Evolutionary conservation across 2,888 invertebrate species (phyloP).

Genomic region (Drosophila pegasa): DNA sequence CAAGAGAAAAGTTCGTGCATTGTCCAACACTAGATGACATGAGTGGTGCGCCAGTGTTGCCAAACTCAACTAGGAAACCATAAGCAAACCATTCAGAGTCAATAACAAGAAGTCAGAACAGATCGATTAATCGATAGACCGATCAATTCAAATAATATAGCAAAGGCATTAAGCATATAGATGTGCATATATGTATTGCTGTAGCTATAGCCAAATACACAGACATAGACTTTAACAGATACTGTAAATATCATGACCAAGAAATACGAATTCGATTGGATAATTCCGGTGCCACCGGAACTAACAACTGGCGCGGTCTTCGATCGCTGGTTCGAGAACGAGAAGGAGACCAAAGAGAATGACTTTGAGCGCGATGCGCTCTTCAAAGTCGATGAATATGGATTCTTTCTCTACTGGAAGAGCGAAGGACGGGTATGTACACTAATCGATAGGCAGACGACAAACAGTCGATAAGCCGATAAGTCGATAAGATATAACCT

Average conservation of each 20-base stretch:
- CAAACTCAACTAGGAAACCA: conserved; percentile 28
- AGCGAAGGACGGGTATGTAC: conserved; percentile 94
- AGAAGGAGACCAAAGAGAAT: conserved; percentile 92
- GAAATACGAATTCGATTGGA: conserved; percentile 99
- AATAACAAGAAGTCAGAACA: conserved; percentile 23
- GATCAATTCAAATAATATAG: conserved; percentile 7
- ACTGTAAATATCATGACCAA: conserved; percentile 92
- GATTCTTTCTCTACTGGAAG: conserved; percentile 99
- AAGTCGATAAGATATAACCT: background rate
- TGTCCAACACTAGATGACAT: conserved; percentile 25
- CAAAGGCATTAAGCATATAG: conserved; percentile 10
- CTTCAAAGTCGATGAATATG: conserved; percentile 98
- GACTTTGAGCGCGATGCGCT: conserved; percentile 94
- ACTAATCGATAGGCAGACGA: background rate
- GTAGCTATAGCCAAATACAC: conserved; percentile 36
- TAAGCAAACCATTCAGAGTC: conserved; percentile 6
- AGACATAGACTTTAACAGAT: conserved; percentile 34
- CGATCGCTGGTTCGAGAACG: conserved; percentile 98
- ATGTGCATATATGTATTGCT: conserved; percentile 41
- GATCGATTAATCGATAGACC: conserved; percentile 4
- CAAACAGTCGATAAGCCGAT: background rate
- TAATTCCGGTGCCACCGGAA: conserved; percentile 95
- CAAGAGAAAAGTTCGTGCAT: conserved; percentile 5
- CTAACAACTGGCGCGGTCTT: conserved; percentile 92
- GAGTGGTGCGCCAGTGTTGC: conserved; percentile 31